A percentile compares a stretch with the other conserved stretches of the same genome.
These are phyloP conservation scores for Epiblema foenella DNA, from an alignment of 2,888 invertebrate species.

Conservation along the genomic window DNA sequence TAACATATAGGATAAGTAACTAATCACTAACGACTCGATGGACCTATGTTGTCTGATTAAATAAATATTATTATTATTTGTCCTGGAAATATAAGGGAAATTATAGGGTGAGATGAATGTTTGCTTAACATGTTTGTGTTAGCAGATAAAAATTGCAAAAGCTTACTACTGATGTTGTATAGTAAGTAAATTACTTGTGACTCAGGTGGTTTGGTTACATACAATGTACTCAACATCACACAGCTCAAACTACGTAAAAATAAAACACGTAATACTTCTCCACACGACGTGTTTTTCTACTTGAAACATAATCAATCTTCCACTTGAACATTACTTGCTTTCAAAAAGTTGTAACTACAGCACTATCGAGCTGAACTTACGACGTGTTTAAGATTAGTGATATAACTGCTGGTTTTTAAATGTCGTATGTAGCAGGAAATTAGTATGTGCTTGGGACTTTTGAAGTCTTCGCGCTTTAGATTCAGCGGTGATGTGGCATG, in stretches of 20 bases:
- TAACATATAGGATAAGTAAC: too few relatives aligned
- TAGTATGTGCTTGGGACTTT: background rate
- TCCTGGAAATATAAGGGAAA: too few relatives aligned
- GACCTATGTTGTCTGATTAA: too few relatives aligned
- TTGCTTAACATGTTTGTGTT: too few relatives aligned
- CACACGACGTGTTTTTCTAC: constrained; percentile 28
- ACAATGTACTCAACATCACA: background rate
- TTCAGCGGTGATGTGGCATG: background rate
- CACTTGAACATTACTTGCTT: background rate
- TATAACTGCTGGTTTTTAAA: background rate
- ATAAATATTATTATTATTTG: too few relatives aligned
- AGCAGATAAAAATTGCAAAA: background rate
- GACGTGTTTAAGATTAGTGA: background rate
- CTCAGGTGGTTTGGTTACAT: background rate
- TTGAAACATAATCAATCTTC: constrained; percentile 32
- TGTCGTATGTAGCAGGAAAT: background rate
- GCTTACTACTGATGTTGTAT: background rate
- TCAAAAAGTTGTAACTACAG: background rate
- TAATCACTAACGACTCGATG: too few relatives aligned
- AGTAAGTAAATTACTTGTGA: background rate
- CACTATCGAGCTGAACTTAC: background rate
- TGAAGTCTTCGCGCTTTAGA: background rate
- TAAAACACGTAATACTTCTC: constrained; percentile 21
- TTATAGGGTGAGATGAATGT: too few relatives aligned
- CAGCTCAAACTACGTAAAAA: background rate